These are phyloP conservation scores for Cettia cetti DNA, from an alignment of 2,113 vertebrate genomes.

Conservation along the genomic window DNA sequence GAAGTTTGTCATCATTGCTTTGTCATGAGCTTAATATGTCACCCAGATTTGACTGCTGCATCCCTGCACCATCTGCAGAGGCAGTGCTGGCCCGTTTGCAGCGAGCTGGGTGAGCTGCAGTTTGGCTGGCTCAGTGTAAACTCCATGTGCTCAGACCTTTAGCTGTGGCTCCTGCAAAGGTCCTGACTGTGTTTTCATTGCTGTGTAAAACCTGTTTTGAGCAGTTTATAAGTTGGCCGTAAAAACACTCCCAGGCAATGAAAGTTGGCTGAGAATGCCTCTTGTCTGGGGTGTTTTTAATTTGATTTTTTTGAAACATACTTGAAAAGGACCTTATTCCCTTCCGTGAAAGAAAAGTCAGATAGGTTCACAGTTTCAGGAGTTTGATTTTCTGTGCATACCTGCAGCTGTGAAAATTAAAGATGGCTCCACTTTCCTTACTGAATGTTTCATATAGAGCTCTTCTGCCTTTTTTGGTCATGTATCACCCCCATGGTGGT, in stretches of 20 bases:
- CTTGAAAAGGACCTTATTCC: background rate
- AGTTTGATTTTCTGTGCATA: background rate
- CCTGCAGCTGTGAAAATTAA: background rate
- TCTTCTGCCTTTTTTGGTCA: background rate
- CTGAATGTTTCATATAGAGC: background rate
- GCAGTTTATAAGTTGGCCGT: background rate
- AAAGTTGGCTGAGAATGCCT: background rate
- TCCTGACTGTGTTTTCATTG: background rate
- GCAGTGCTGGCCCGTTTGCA: background rate
- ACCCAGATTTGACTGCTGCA: background rate
- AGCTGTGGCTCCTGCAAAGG: background rate
- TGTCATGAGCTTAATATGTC: background rate
- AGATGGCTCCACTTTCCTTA: background rate
- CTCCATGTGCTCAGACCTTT: background rate
- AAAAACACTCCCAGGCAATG: background rate
- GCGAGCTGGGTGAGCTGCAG: background rate
- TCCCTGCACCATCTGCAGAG: background rate
- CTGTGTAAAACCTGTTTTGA: background rate
- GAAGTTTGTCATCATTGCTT: background rate
- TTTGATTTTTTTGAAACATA: background rate
- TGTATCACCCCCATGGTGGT: rapidly evolving
- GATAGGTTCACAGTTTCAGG: background rate
- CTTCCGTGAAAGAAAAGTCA: background rate
- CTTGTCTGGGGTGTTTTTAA: background rate
- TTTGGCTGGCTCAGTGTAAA: background rate